Evolutionary conservation across 2,113 vertebrate genomes (phyloP).

Genomic region (Rhinolophus ferrumequinum): DNA sequence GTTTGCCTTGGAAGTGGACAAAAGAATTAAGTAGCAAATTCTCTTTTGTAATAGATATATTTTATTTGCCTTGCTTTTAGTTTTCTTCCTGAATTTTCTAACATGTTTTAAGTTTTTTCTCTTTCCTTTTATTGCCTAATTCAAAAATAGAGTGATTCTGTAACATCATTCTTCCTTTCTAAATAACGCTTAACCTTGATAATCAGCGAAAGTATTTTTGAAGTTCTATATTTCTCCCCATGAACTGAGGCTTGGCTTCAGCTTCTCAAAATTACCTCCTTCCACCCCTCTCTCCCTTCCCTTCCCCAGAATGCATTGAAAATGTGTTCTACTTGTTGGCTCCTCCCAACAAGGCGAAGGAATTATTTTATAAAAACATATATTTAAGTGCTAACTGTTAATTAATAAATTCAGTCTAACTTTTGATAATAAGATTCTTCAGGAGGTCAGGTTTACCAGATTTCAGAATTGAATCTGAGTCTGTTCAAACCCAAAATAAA

Average conservation of each 20-base stretch:
- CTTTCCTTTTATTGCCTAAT: conserved; percentile 10
- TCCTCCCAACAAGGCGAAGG: background rate
- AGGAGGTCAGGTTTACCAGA: background rate
- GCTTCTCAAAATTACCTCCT: background rate
- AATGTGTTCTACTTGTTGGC: background rate
- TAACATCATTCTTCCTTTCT: conserved; percentile 29
- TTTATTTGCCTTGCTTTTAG: conserved; percentile 28
- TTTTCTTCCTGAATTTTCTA: conserved; percentile 31
- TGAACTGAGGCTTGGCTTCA: conserved; percentile 20
- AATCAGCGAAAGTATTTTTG: background rate
- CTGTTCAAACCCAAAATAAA: conserved; percentile 39
- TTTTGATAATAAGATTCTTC: background rate
- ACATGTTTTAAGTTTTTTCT: background rate
- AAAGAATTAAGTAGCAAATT: conserved; percentile 34
- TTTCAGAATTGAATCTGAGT: conserved; percentile 11
- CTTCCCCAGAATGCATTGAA: background rate
- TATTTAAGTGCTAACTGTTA: background rate
- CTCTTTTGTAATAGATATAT: background rate
- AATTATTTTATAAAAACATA: background rate
- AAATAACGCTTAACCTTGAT: background rate
- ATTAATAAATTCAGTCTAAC: conserved; percentile 4
- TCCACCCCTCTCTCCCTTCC: background rate
- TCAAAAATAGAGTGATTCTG: background rate
- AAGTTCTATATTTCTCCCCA: background rate
- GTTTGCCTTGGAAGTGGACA: background rate